Percentiles rank a stretch among this genome's conserved stretches.
phyloP scores from a whole-genome alignment of 2,888 invertebrate genomes.

The Leucophenga maculata region DNA sequence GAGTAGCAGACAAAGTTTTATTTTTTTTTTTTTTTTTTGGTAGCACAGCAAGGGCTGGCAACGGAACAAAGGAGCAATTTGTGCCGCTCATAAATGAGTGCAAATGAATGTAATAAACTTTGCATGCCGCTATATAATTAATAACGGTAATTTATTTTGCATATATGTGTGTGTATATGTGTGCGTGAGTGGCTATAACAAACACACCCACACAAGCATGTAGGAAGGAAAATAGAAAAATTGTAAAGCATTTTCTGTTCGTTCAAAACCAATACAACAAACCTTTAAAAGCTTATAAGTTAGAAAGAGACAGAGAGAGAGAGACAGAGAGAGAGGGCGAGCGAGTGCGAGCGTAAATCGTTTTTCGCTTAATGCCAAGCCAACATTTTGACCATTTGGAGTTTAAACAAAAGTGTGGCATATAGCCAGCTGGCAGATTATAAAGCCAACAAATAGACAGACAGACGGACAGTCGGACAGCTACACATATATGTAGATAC shows the following conservation, averaged over 20 bases:
- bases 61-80: neutral
- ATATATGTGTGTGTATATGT: neutral
- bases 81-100: constrained; percentile 22
- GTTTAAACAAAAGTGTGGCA: constrained; percentile 1
- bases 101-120: constrained; percentile 46
- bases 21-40: too few relatives aligned
- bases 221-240: neutral
- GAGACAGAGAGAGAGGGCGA: too few relatives aligned
- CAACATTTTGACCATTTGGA: too few relatives aligned
- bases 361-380: too few relatives aligned
- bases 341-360: too few relatives aligned
- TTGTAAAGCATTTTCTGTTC: neutral
- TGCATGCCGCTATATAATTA: constrained; percentile 53
- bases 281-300: too few relatives aligned
- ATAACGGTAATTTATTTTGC: constrained; percentile 38
- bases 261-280: neutral
- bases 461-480: neutral
- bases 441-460: neutral
- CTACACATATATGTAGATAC: neutral
- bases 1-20: too few relatives aligned
- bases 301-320: too few relatives aligned
- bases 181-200: neutral
- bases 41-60: too few relatives aligned
- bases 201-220: constrained; percentile 1
- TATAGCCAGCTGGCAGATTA: neutral